Conservation (phyloP, 2,888 invertebrate species). For the Leucophenga montana region DNA sequence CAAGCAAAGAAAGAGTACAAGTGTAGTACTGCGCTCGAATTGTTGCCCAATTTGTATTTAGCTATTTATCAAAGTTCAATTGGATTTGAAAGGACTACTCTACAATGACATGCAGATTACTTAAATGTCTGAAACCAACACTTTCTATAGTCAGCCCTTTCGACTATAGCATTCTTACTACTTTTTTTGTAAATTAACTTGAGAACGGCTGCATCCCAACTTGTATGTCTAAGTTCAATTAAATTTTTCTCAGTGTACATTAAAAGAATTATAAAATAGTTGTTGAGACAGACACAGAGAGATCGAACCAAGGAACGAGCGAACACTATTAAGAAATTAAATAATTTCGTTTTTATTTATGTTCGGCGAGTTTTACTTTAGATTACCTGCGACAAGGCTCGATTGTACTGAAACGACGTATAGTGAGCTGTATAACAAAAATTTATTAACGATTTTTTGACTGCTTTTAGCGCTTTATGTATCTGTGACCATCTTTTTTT, state of each 20-base stretch:
- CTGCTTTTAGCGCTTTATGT: slow-evolving; percentile 41
- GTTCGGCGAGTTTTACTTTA: slow-evolving; percentile 65
- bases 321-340: slow-evolving; percentile 66
- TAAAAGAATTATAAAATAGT: slow-evolving; percentile 66
- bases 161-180: no score
- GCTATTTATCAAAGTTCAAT: no score
- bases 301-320: slow-evolving; percentile 24
- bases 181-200: no score
- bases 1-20: no score
- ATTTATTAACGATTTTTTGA: slow-evolving; percentile 64
- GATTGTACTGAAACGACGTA: slow-evolving; percentile 29
- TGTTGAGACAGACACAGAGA: slow-evolving; percentile 55
- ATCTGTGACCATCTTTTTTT: background rate
- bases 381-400: slow-evolving; percentile 49
- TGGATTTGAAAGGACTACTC: no score
- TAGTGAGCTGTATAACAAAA: slow-evolving; percentile 44
- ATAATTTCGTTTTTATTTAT: slow-evolving; percentile 67
- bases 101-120: no score
- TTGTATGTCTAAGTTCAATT: slow-evolving; percentile 29
- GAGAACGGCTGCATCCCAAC: no score
- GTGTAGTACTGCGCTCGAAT: no score
- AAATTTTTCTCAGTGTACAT: slow-evolving; percentile 59
- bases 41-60: no score
- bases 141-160: no score
- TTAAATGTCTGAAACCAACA: no score